Percentiles rank a stretch among this genome's conserved stretches.
phyloP scores from a whole-genome alignment of 2,113 vertebrate genomes.

The Tympanuchus pallidicinctus region DNA sequence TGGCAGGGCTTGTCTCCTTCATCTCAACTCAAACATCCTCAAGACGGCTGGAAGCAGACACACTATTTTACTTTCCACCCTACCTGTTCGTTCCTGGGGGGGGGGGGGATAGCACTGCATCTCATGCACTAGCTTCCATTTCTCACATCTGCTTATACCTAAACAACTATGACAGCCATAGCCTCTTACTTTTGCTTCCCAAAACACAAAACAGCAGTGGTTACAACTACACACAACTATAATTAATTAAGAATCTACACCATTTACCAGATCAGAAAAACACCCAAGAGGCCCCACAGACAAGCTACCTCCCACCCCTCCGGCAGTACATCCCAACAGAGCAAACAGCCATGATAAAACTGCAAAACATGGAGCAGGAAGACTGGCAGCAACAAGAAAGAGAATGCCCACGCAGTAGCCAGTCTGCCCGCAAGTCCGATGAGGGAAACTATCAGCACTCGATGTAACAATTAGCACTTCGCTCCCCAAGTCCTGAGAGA shows the following conservation, averaged over 20 bases:
- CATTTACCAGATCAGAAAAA: background rate
- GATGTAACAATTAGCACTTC: background rate
- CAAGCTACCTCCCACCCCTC: background rate
- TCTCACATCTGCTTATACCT: background rate
- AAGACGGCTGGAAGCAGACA: background rate
- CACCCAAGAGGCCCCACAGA: background rate
- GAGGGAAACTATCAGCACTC: background rate
- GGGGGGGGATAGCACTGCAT: background rate
- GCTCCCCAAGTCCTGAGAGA: background rate
- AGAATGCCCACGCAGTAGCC: background rate
- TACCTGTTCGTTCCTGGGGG: background rate
- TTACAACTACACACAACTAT: background rate
- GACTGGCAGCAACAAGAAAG: background rate
- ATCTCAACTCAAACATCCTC: background rate
- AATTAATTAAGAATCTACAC: background rate
- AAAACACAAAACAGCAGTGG: background rate
- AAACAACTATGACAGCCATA: background rate
- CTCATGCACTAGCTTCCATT: background rate
- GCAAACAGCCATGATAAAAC: background rate
- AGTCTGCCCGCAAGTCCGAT: background rate
- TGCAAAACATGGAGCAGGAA: background rate
- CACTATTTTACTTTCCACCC: background rate
- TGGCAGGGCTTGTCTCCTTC: background rate
- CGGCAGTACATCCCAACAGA: background rate
- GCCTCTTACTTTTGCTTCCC: background rate